Percentiles rank a stretch among this genome's conserved stretches.
Evolutionary conservation across 2,113 vertebrate species (phyloP).

Genomic region (Chloroceryle aenea): DNA sequence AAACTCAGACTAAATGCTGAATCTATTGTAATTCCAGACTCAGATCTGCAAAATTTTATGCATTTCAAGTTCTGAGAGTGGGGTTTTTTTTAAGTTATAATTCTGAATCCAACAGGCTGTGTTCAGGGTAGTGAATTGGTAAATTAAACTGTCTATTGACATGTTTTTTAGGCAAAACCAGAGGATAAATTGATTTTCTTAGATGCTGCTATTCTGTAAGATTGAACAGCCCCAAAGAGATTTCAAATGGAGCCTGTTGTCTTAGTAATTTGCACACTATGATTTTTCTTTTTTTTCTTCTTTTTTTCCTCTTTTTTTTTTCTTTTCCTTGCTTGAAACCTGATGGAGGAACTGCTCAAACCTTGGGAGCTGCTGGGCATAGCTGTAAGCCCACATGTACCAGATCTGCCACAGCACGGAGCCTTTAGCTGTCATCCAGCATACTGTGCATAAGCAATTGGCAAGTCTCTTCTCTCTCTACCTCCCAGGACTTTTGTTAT

Average conservation of each 20-base stretch:
- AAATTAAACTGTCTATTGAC: neutral
- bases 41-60: neutral
- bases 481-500: constrained; percentile 55
- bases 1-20: neutral
- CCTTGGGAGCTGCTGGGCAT: constrained; percentile 12
- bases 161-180: constrained; percentile 5
- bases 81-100: neutral
- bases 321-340: neutral
- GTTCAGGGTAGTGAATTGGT: neutral
- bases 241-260: neutral
- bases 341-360: constrained; percentile 3
- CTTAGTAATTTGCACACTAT: constrained; percentile 8
- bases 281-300: neutral
- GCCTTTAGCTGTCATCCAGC: constrained; percentile 37
- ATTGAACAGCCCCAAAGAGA: constrained; percentile 6
- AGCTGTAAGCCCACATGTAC: constrained; percentile 26
- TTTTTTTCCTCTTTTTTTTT: too few relatives aligned
- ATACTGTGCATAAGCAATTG: constrained; percentile 23
- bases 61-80: neutral
- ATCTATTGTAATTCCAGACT: neutral
- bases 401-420: constrained; percentile 46
- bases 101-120: neutral
- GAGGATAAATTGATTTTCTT: constrained; percentile 20
- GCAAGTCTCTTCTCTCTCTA: neutral
- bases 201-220: neutral